A percentile compares a stretch with the other conserved stretches of the same genome.
These are phyloP conservation scores for Propithecus perrieri DNA, from an alignment of 2,797 vertebrate genomes.

Conservation along the genomic window DNA sequence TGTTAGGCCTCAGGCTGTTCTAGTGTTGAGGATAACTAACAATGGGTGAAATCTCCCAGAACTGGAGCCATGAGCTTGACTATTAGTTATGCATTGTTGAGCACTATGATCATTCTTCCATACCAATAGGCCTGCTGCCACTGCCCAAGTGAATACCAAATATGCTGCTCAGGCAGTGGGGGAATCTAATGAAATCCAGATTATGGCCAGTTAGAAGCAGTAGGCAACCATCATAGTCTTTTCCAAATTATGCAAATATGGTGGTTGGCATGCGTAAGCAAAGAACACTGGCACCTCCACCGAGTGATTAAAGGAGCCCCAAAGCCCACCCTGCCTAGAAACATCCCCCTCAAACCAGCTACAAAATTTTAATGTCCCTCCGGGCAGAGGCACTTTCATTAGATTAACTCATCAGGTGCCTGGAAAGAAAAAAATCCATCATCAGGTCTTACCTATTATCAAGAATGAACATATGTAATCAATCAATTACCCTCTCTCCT, in stretches of 20 bases:
- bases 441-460: neutral
- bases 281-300: neutral
- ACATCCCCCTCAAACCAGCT: neutral
- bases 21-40: neutral
- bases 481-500: neutral
- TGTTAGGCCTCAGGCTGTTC: neutral
- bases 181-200: neutral
- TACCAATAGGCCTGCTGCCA: neutral
- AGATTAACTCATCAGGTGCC: neutral
- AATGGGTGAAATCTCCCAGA: conserved; percentile 17
- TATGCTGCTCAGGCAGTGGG: neutral
- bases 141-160: conserved; percentile 20
- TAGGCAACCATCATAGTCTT: neutral
- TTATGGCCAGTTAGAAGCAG: neutral
- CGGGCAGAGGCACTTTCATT: neutral
- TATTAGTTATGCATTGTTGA: conserved; percentile 48
- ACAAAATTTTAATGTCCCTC: neutral
- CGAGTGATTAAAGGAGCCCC: neutral
- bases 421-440: neutral
- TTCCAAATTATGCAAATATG: conserved; percentile 7
- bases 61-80: neutral
- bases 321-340: neutral
- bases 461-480: neutral
- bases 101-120: conserved; percentile 9
- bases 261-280: neutral